Evolutionary conservation across 2,797 vertebrate species (phyloP), one percentile per base, ranked within the genome.

Genomic region (Sandelia bainsii): DNA sequence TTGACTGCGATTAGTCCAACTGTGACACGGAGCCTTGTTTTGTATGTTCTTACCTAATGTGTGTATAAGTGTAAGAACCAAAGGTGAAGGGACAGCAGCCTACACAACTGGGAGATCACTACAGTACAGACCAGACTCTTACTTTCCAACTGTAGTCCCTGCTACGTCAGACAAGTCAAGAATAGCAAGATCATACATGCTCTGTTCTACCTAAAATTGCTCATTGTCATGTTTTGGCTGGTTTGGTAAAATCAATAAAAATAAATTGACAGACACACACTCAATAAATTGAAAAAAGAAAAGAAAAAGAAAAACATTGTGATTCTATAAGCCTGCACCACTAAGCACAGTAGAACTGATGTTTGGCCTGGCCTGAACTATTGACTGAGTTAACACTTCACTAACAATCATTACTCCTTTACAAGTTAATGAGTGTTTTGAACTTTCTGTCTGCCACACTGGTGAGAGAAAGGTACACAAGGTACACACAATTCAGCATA

Each of bases 341-440:
- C 44, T 32, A 32, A 72, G 17, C 59, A 20, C 37, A 10, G 44
- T 13, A 58, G 52, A 45, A 25, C 25, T 40, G 22, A 59, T 46
- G 37, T 70, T 76, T 59, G 48, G 20, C 59, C 19, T 51, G 50
- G 8, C 10, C 27, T 27, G 54, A 48, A 66, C 71, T n/a, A 42
- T 10, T 60, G 42, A 77, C 66, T 75, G 46, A 49, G 61, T 59
- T 44, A 82, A 84, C 80, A 82, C 29, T 23, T 9, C 56, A 69
- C 70, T 74, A 82, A 72, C 81, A 92, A 91, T 91, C 86, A 91
- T 91, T 91, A 79, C 86, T 83, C 23, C 40, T 27, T 62, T n/a
- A 37, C 53, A 56, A 70, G 84, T 89, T 73, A 91, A 86, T 81
- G 62, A 89, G 69, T 89, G 58, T 49, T 85, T 59, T 53, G 42